These are phyloP conservation scores for Acipenser transmontanus DNA, from an alignment of 2,797 vertebrate species.

Conservation along the genomic window DNA sequence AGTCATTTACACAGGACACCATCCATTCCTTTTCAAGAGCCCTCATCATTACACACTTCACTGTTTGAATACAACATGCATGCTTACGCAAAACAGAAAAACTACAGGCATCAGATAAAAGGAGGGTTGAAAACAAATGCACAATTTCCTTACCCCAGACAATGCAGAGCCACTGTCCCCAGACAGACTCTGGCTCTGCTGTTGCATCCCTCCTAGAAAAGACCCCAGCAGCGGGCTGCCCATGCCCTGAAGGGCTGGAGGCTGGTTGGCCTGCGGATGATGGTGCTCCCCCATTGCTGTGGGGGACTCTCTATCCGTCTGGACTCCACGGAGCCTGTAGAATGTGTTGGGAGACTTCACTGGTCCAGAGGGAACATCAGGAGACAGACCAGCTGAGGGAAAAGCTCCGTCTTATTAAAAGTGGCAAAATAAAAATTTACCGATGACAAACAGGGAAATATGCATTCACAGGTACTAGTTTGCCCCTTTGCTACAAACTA, in stretches of 20 bases:
- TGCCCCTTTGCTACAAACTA: too few relatives aligned
- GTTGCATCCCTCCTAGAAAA: constrained; percentile 55
- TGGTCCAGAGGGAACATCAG: constrained; percentile 56
- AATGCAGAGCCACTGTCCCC: constrained; percentile 49
- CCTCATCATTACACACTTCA: neutral
- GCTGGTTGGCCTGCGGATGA: constrained; percentile 49
- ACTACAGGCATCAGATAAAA: too few relatives aligned
- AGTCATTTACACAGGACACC: neutral
- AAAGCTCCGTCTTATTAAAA: constrained; percentile 32
- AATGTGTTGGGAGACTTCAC: constrained; percentile 53
- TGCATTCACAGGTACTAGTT: too few relatives aligned
- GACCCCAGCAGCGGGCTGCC: constrained; percentile 62
- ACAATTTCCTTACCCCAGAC: constrained; percentile 59
- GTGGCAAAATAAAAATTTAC: neutral
- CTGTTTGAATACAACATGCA: too few relatives aligned
- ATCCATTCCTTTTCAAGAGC: neutral
- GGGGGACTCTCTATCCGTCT: constrained; percentile 64
- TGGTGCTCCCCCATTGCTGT: constrained; percentile 48
- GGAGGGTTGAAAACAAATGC: neutral
- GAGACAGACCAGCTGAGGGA: constrained; percentile 53
- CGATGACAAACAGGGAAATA: too few relatives aligned
- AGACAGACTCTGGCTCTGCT: constrained; percentile 28
- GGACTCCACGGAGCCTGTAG: constrained; percentile 33
- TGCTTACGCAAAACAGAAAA: too few relatives aligned
- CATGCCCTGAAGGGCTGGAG: constrained; percentile 58